Evolutionary conservation across 1,140 invertebrate genomes (phyloP).

Genomic region (Hirudo medicinalis): DNA sequence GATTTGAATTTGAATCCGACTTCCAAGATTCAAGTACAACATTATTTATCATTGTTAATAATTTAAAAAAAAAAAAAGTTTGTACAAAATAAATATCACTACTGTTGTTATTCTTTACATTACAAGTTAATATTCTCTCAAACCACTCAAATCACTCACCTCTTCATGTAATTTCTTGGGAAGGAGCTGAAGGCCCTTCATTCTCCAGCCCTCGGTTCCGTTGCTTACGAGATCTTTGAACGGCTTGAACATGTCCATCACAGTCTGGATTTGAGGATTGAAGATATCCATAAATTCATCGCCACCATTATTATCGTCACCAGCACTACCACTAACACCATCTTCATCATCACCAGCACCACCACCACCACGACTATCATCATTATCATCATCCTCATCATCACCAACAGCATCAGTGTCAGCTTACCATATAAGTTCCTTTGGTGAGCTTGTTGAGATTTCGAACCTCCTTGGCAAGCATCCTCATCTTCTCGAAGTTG

Average conservation of each 20-base stretch:
- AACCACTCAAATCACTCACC: neutral
- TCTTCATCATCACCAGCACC: neutral
- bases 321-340: no score
- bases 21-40: no score
- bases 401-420: neutral
- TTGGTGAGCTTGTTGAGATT: constrained; percentile 85
- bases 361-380: no score
- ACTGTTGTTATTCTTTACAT: no score
- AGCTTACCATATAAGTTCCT: constrained; percentile 51
- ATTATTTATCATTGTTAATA: no score
- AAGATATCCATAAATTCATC: no score
- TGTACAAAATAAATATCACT: no score
- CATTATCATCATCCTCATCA: neutral
- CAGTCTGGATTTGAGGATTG: neutral
- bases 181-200: neutral
- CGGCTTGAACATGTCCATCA: neutral
- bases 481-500: constrained; percentile 96
- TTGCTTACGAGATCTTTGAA: constrained; percentile 3
- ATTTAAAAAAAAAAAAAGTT: no score
- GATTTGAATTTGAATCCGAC: no score
- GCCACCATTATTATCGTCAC: no score
- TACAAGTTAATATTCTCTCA: no score
- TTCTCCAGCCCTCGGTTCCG: neutral
- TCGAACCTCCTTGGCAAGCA: constrained; percentile 94
- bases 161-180: neutral